Conservation (phyloP, 2,797 vertebrate species). For the Ceryle rudis region DNA sequence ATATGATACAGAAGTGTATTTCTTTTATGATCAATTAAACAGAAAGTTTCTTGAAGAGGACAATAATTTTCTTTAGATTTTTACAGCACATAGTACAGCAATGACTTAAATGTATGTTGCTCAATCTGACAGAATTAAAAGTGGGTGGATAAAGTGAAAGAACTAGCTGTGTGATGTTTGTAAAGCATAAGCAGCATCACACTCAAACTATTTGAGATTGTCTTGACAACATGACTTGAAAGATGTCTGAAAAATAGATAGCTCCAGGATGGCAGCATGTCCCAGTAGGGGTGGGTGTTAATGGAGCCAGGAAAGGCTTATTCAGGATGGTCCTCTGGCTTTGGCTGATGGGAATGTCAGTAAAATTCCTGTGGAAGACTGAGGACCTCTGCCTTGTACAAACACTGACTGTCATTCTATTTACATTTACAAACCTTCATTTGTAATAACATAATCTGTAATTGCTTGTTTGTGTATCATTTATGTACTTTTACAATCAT, state of each 20-base stretch:
- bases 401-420: background rate
- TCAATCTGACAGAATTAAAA: conserved; percentile 1
- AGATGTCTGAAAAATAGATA: conserved; percentile 1
- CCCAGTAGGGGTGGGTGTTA: background rate
- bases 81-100: background rate
- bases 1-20: background rate
- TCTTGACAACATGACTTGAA: background rate
- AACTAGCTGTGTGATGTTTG: background rate
- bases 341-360: background rate
- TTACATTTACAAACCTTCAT: background rate
- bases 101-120: background rate
- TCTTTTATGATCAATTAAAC: background rate
- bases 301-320: background rate
- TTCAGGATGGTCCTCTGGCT: background rate
- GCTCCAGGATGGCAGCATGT: background rate
- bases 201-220: background rate
- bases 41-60: background rate
- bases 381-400: background rate
- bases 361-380: background rate
- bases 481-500: background rate
- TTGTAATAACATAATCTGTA: background rate
- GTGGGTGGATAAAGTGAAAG: background rate
- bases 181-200: background rate
- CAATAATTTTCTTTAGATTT: background rate
- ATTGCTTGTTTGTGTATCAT: background rate